Percentiles rank a stretch among this genome's conserved stretches.
These are phyloP conservation scores for Agrilus cyanescens DNA, from an alignment of 2,888 invertebrate species.

Conservation along the genomic window DNA sequence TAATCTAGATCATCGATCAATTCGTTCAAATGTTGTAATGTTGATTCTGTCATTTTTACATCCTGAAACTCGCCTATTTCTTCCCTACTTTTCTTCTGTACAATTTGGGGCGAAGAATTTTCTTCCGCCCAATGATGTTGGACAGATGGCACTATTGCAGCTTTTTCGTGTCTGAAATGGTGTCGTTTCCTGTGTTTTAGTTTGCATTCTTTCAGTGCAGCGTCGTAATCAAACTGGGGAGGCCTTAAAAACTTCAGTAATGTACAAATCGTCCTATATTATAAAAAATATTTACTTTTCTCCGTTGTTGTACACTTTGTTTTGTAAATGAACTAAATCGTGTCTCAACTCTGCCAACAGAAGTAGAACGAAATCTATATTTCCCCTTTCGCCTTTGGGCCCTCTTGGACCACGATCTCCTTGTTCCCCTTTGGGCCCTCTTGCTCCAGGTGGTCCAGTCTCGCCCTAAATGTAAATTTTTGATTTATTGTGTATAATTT, in stretches of 20 bases:
- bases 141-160: background rate
- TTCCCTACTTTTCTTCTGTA: background rate
- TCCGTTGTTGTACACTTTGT: slow-evolving; percentile 43
- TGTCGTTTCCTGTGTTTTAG: slow-evolving; percentile 37
- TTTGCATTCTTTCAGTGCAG: slow-evolving; percentile 43
- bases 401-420: slow-evolving; percentile 48
- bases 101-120: background rate
- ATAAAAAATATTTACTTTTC: slow-evolving; percentile 36
- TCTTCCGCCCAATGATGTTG: background rate
- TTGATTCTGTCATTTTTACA: background rate
- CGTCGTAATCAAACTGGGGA: slow-evolving; percentile 47
- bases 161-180: slow-evolving; percentile 9
- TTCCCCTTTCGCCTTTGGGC: slow-evolving; percentile 47
- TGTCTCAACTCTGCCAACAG: slow-evolving; percentile 52
- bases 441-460: slow-evolving; percentile 46
- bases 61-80: slow-evolving; percentile 8
- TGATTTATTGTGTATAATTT: slow-evolving; percentile 5
- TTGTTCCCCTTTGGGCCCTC: slow-evolving; percentile 48
- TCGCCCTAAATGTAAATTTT: slow-evolving; percentile 39
- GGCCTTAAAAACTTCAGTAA: slow-evolving; percentile 34
- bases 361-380: slow-evolving; percentile 50
- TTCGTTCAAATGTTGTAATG: slow-evolving; percentile 11
- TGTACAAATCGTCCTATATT: background rate
- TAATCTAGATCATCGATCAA: slow-evolving; percentile 15
- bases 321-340: slow-evolving; percentile 49